A percentile compares a stretch with the other conserved stretches of the same genome.
Conservation (phyloP, 2,888 invertebrate genomes). For the Gryllus longicercus region DNA sequence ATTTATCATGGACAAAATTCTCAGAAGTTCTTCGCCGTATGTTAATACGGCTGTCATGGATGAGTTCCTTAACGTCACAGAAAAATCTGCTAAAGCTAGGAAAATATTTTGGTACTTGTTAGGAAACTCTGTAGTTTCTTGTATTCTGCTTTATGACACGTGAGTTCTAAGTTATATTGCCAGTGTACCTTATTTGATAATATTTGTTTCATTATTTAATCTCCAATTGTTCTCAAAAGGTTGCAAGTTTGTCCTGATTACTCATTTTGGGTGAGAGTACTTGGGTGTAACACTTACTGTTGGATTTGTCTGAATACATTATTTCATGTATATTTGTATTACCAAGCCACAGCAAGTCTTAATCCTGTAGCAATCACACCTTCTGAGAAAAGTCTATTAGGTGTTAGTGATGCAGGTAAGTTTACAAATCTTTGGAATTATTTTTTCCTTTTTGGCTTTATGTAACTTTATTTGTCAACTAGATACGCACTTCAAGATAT, state of each 20-base stretch:
- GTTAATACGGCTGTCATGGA: neutral
- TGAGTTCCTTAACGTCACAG: neutral
- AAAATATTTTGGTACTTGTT: constrained; percentile 7
- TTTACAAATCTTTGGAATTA: neutral
- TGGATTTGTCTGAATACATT: constrained; percentile 35
- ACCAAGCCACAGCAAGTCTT: constrained; percentile 47
- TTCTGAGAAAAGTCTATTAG: constrained; percentile 54
- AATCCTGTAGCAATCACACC: constrained; percentile 52
- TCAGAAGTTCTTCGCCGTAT: neutral
- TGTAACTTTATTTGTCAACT: constrained; percentile 24
- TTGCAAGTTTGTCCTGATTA: constrained; percentile 42
- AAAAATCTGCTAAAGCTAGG: neutral
- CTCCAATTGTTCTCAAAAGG: constrained; percentile 40
- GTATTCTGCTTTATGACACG: constrained; percentile 25
- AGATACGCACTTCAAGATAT: constrained; percentile 40
- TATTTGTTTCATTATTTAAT: constrained; percentile 26
- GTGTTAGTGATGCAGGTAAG: constrained; percentile 50
- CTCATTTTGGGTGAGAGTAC: constrained; percentile 34
- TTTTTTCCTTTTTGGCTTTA: constrained; percentile 36
- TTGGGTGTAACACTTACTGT: constrained; percentile 37
- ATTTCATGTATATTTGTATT: constrained; percentile 51
- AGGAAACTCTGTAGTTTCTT: neutral
- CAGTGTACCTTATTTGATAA: neutral
- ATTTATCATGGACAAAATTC: neutral
- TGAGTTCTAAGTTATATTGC: constrained; percentile 3